Conservation (phyloP, 2,113 vertebrate genomes). For the Chionodraco myersi region DNA sequence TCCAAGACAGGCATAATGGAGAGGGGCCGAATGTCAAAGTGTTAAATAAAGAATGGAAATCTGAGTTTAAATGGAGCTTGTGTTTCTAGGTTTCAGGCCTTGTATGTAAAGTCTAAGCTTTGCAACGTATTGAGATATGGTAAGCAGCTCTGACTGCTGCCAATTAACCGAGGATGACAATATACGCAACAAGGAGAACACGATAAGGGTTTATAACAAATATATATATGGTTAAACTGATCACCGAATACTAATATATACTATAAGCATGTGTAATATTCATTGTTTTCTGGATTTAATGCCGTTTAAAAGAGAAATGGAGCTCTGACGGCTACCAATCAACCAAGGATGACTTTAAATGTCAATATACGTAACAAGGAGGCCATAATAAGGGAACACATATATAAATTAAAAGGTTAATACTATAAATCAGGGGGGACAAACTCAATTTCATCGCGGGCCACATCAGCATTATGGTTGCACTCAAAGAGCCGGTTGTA, state of each 20-base stretch:
- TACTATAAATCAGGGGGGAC: too few species aligned
- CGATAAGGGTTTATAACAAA: neutral
- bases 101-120: too few species aligned
- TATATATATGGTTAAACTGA: neutral
- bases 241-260: neutral
- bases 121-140: too few species aligned
- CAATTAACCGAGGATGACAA: neutral
- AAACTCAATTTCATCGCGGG: too few species aligned
- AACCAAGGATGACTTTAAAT: neutral
- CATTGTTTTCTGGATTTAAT: neutral
- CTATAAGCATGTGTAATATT: neutral
- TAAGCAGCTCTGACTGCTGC: neutral
- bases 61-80: slow-evolving; percentile 33
- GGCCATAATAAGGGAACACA: neutral
- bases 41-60: slow-evolving; percentile 49
- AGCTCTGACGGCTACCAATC: neutral
- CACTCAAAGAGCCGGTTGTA: too few species aligned
- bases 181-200: neutral
- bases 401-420: too few species aligned
- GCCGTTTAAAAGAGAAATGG: neutral
- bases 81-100: slow-evolving; percentile 21
- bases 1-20: slow-evolving; percentile 57
- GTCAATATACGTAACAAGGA: neutral
- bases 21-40: slow-evolving; percentile 44
- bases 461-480: too few species aligned